phyloP scores from a whole-genome alignment of 2,797 vertebrate genomes.

The Myiothlypis chrysogaster region DNA sequence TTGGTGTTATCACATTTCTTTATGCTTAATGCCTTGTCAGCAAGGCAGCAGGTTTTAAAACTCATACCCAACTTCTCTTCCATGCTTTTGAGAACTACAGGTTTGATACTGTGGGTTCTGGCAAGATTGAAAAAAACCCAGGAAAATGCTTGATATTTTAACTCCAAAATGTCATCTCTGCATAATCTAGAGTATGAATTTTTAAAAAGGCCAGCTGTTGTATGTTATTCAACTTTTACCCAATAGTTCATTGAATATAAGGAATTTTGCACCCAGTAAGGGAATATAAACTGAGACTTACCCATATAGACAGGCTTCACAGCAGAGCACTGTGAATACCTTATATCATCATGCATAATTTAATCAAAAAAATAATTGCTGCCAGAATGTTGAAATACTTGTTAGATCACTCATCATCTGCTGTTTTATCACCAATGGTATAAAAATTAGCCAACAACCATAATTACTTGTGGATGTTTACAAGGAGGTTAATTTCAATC shows the following conservation, averaged over 20 bases:
- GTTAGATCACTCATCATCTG: neutral
- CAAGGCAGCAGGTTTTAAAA: conserved; percentile 8
- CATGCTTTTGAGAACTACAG: neutral
- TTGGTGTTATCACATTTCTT: neutral
- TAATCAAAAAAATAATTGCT: neutral
- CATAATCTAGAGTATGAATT: neutral
- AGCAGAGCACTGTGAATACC: neutral
- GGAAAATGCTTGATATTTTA: neutral
- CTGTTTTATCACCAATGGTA: neutral
- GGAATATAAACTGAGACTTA: neutral
- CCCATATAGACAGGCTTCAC: neutral
- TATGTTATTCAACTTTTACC: neutral
- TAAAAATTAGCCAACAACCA: neutral
- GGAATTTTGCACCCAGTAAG: neutral
- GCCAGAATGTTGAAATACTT: neutral
- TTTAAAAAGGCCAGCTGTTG: neutral
- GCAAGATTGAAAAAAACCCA: neutral
- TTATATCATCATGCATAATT: neutral
- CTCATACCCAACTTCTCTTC: neutral
- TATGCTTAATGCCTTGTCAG: neutral
- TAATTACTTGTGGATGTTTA: neutral
- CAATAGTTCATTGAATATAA: neutral
- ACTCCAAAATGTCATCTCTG: neutral
- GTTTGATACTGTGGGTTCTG: neutral
- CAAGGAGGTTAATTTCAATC: neutral